Base-by-base conservation (phyloP, 2,797 vertebrate species). In the Ataeniobius toweri region DNA sequence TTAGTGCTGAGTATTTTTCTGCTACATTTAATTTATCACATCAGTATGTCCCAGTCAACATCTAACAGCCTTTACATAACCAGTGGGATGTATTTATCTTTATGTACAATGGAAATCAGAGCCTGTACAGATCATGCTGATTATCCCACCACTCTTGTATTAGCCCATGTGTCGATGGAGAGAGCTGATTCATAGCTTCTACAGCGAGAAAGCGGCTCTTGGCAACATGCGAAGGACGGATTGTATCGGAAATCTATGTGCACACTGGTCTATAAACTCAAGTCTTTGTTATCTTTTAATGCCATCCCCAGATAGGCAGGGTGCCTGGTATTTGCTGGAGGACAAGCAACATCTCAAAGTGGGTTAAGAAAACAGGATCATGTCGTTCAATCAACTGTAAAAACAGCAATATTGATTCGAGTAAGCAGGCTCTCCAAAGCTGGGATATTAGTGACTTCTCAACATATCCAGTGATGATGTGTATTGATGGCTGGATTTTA, bases 181-280 rank as follows among this genome's bases (percentile, higher is more conserved):
- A 79, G 74, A 82, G 80, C 88, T 90, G 89, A 94, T 93, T 93
- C 88, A 92, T 83, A 78, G 80, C 73, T 28, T 80, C 80, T 87
- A 86, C 87, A 85, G 86, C 88, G 71, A 91, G 83, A 91, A 73
- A 71, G 75, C 79, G 73, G 74, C 82, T 76, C 81, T 77, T 81
- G 36, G 70, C 86, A 81, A 85, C 78, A 86, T 80, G 77, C 75
- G 77, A 39, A 24, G 77, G 83, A 91, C 85, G 79, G 86, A 91
- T 91, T 86, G 74, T 83, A 91, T 90, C 56, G 91, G 87, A 94
- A 95, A 94, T 95, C 92, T 77, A 92, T 94, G 87, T 48, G 83
- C 85, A 89, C 88, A 85, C 91, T 90, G 87, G 79, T 82, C 86
- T 83, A 90, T 92, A 90, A 92, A 93, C 80, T 80, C 88, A 73